phyloP scores from a whole-genome alignment of 1,140 invertebrate species.

The Acarapis woodi region DNA sequence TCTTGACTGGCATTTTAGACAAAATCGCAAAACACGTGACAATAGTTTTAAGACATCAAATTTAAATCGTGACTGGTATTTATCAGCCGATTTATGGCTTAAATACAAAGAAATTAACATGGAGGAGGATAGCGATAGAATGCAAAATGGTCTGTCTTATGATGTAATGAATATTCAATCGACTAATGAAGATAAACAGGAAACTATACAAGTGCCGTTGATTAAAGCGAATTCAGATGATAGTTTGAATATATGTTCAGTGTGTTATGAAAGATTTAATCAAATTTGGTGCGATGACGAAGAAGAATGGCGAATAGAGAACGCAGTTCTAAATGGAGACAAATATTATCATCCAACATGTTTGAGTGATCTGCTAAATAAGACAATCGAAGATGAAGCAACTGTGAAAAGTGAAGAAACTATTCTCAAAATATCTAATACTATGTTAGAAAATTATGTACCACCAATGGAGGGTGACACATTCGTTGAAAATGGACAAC shows the following conservation, averaged over 20 bases:
- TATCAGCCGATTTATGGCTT: slow-evolving; percentile 30
- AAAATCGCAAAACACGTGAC: slow-evolving; percentile 52
- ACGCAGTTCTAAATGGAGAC: slow-evolving; percentile 34
- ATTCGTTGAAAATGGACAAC: no score
- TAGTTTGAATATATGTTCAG: slow-evolving; percentile 28
- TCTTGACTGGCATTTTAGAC: slow-evolving; percentile 84
- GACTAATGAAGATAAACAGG: neutral
- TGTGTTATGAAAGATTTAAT: slow-evolving; percentile 69
- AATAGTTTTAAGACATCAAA: slow-evolving; percentile 1
- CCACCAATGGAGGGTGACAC: no score
- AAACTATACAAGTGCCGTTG: slow-evolving; percentile 10
- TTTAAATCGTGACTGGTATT: slow-evolving; percentile 6
- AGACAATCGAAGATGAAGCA: neutral
- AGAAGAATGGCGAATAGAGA: slow-evolving; percentile 75
- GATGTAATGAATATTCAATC: slow-evolving; percentile 6
- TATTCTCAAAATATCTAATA: no score
- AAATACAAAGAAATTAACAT: slow-evolving; percentile 81
- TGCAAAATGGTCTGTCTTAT: no score
- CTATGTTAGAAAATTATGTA: no score
- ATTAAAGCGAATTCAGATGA: slow-evolving; percentile 14
- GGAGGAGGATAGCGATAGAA: no score
- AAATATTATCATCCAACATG: slow-evolving; percentile 13
- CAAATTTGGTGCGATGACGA: slow-evolving; percentile 79
- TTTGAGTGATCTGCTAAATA: slow-evolving; percentile 9
- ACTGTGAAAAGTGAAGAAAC: neutral